Conservation (phyloP, 2,113 vertebrate species). For the Elachura formosa region DNA sequence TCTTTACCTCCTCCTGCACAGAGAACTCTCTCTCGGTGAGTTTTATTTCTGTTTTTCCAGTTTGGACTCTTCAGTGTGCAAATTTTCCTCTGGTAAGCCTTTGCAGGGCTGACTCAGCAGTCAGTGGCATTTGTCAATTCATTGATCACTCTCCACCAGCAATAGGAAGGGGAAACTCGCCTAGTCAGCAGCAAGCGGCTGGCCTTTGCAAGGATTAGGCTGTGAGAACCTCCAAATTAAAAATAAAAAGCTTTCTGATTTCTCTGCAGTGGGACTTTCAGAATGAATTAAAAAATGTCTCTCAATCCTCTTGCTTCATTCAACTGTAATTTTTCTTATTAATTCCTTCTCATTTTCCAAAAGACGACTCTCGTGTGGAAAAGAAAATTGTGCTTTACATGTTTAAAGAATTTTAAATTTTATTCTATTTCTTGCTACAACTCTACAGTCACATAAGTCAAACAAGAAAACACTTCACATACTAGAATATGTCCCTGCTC, state of each 20-base stretch:
- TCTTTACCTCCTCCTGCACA: neutral
- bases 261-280: slow-evolving; percentile 25
- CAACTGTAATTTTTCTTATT: slow-evolving; percentile 28
- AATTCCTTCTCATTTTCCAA: slow-evolving; percentile 27
- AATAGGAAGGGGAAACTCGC: neutral
- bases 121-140: slow-evolving; percentile 57
- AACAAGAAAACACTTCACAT: neutral
- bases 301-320: slow-evolving; percentile 11
- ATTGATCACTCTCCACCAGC: slow-evolving; percentile 37
- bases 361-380: slow-evolving; percentile 3
- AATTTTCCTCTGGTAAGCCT: slow-evolving; percentile 1
- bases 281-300: neutral
- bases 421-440: neutral
- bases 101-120: slow-evolving; percentile 51
- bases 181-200: slow-evolving; percentile 19
- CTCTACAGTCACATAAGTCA: neutral
- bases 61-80: slow-evolving; percentile 1
- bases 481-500: neutral
- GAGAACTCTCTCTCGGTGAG: neutral
- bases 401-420: slow-evolving; percentile 39
- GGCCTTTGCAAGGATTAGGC: neutral
- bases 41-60: neutral
- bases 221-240: slow-evolving; percentile 40
- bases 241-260: slow-evolving; percentile 23
- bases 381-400: slow-evolving; percentile 14